Evolutionary conservation across 2,888 invertebrate species (phyloP).

Genomic region (Tubulanus polymorphus): DNA sequence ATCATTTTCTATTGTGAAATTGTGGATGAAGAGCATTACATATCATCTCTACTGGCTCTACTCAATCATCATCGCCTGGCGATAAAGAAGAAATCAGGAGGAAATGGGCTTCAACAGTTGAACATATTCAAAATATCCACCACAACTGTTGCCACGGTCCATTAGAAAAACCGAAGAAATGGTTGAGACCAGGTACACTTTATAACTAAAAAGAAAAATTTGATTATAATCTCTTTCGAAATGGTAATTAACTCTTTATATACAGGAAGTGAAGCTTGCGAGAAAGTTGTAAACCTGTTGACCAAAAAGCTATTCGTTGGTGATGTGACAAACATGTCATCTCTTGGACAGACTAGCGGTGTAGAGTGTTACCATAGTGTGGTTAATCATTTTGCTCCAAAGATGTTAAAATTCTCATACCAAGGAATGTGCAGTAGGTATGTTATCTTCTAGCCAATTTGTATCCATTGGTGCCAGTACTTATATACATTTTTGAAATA

Average conservation of each 20-base stretch:
- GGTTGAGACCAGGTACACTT: not conserved
- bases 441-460: not conserved
- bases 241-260: too few relatives aligned
- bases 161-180: not conserved
- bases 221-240: too few relatives aligned
- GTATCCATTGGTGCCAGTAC: too few relatives aligned
- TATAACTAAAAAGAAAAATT: too few relatives aligned
- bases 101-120: slow-evolving; percentile 12
- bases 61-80: slow-evolving; percentile 4
- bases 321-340: not conserved
- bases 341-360: not conserved
- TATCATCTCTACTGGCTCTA: slow-evolving; percentile 15
- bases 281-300: not conserved
- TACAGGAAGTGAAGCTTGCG: not conserved
- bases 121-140: slow-evolving; percentile 13
- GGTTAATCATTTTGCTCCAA: not conserved
- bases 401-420: not conserved
- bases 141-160: slow-evolving; percentile 2
- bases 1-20: too few relatives aligned
- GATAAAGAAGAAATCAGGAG: slow-evolving; percentile 5
- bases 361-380: not conserved
- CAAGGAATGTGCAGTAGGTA: not conserved
- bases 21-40: slow-evolving; percentile 16
- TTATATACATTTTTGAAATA: too few relatives aligned
- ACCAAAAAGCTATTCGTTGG: not conserved